Evolutionary conservation across 2,797 vertebrate species (phyloP).

Genomic region (Ceryle rudis): DNA sequence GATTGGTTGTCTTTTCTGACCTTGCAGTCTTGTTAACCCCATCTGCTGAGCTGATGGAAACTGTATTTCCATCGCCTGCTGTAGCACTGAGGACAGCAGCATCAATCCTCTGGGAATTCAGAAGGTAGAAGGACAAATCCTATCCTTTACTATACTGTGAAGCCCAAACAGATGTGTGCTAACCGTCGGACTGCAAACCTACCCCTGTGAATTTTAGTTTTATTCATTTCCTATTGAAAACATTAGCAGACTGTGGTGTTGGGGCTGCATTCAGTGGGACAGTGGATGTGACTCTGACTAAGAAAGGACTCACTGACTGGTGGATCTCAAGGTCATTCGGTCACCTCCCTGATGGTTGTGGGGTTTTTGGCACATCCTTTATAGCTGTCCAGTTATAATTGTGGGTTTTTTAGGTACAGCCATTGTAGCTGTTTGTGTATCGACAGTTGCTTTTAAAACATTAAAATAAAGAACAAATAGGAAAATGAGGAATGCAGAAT

Average conservation of each 20-base stretch:
- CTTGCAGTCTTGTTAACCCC: neutral
- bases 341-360: neutral
- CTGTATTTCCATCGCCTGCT: neutral
- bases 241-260: neutral
- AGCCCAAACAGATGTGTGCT: neutral
- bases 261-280: neutral
- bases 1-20: neutral
- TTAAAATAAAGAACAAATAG: neutral
- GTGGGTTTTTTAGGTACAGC: neutral
- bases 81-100: neutral
- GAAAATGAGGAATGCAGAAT: neutral
- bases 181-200: neutral
- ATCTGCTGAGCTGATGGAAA: neutral
- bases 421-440: neutral
- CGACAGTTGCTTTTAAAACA: neutral
- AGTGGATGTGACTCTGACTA: neutral
- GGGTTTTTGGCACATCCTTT: neutral
- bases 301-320: neutral
- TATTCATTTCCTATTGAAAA: neutral
- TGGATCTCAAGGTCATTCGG: neutral
- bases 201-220: neutral
- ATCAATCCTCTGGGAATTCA: neutral
- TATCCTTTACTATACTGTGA: neutral
- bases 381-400: neutral
- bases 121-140: neutral